A percentile compares a stretch with the other conserved stretches of the same genome.
Conservation (phyloP, 2,797 vertebrate species). For the Sebastolobus alascanus region DNA sequence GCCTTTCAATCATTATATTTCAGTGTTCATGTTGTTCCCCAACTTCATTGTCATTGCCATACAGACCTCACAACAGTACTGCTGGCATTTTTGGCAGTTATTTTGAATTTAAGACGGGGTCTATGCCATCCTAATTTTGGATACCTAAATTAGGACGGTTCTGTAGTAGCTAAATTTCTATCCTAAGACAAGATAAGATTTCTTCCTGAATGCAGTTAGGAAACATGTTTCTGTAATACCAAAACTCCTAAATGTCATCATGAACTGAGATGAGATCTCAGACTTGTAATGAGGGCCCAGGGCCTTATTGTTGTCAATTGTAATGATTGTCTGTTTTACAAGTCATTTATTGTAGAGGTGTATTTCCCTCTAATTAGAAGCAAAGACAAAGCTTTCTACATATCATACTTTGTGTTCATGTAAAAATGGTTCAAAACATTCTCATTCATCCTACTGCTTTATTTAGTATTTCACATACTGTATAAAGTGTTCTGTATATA, state of each 20-base stretch:
- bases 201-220: neutral
- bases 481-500: conserved; percentile 75
- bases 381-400: too few species aligned
- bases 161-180: neutral
- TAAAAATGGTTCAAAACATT: neutral
- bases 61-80: neutral
- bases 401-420: neutral
- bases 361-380: too few species aligned
- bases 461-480: conserved; percentile 73
- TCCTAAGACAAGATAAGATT: neutral
- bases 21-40: neutral
- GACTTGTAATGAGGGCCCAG: neutral
- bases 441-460: conserved; percentile 57
- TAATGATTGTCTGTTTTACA: neutral
- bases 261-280: neutral
- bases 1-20: neutral
- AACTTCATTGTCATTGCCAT: neutral
- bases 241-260: neutral
- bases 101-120: neutral
- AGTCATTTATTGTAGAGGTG: too few species aligned
- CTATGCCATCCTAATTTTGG: neutral
- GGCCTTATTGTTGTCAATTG: neutral
- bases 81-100: neutral
- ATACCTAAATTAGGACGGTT: neutral
- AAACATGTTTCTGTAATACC: neutral